Conservation (phyloP, 2,888 invertebrate genomes). For the Unio pictorum region DNA sequence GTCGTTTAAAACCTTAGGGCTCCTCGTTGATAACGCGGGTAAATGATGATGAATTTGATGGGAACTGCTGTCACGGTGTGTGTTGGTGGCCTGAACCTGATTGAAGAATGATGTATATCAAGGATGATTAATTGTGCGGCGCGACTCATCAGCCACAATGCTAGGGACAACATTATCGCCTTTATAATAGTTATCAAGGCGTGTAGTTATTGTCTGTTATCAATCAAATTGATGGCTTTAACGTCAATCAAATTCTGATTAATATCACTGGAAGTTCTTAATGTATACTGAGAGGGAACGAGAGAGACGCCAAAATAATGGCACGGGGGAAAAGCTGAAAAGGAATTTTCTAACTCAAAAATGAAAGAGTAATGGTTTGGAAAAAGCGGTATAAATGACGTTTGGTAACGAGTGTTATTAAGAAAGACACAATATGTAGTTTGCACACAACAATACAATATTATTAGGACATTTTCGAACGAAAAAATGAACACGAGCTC, state of each 20-base stretch:
- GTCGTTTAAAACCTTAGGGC: conserved; percentile 5
- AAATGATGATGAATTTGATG: conserved; percentile 9
- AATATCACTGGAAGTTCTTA: conserved; percentile 29
- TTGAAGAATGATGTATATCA: conserved; percentile 8
- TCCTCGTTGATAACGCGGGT: conserved; percentile 5
- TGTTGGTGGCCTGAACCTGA: conserved; percentile 6
- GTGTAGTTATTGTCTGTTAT: conserved; percentile 21
- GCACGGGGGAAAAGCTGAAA: too few relatives aligned
- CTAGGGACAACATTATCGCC: conserved; percentile 3
- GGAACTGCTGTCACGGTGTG: conserved; percentile 1
- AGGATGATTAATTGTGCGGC: conserved; percentile 5
- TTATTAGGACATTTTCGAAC: too few relatives aligned
- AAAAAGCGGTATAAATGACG: conserved; percentile 4
- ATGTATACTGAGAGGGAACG: conserved; percentile 12
- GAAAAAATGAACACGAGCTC: too few relatives aligned
- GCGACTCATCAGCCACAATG: conserved; percentile 2
- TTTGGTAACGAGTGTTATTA: too few relatives aligned
- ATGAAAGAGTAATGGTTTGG: conserved; percentile 29
- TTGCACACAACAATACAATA: too few relatives aligned
- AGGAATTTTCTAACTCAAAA: conserved; percentile 4
- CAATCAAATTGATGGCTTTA: conserved; percentile 34
- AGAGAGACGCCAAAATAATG: too few relatives aligned
- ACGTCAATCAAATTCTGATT: conserved; percentile 31
- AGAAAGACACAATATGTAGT: too few relatives aligned
- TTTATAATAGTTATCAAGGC: conserved; percentile 5